Evolutionary conservation across 2,888 invertebrate genomes (phyloP).

Genomic region (Onchidella celtica): DNA sequence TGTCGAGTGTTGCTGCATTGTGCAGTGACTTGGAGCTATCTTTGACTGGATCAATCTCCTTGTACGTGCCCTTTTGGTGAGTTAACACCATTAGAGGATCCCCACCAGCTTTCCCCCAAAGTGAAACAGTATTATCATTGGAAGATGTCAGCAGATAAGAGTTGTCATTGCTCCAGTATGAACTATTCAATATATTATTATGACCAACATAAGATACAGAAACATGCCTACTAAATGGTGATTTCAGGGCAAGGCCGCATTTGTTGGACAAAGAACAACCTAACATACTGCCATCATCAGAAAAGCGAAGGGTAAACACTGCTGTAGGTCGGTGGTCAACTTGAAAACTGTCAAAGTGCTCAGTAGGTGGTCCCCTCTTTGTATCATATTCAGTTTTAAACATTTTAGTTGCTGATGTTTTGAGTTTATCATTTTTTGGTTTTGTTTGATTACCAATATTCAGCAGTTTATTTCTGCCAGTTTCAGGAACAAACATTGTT

Average conservation of each 20-base stretch:
- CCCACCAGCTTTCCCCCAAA: constrained; percentile 72
- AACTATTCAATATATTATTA: constrained; percentile 70
- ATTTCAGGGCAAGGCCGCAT: constrained; percentile 70
- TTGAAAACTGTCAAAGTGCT: constrained; percentile 58
- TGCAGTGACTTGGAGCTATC: not conserved
- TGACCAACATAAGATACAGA: constrained; percentile 65
- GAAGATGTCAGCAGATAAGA: constrained; percentile 73
- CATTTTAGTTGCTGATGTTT: constrained; percentile 17
- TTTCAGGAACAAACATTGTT: constrained; percentile 71
- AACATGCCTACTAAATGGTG: constrained; percentile 64
- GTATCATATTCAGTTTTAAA: constrained; percentile 39
- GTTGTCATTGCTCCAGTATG: constrained; percentile 73
- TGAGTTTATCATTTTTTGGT: not conserved
- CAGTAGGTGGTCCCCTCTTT: constrained; percentile 57
- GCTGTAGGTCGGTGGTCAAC: constrained; percentile 71
- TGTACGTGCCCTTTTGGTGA: constrained; percentile 60
- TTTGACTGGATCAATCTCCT: constrained; percentile 39
- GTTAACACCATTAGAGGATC: constrained; percentile 73
- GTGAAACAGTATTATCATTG: constrained; percentile 73
- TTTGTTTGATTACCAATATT: not conserved
- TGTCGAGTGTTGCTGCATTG: not conserved
- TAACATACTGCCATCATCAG: constrained; percentile 72
- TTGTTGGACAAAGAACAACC: constrained; percentile 76
- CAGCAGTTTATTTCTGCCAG: constrained; percentile 41
- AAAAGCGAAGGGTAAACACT: constrained; percentile 62